A percentile compares a stretch with the other conserved stretches of the same genome.
Evolutionary conservation across 2,888 invertebrate genomes (phyloP).

Genomic region (Xylophagus ater): DNA sequence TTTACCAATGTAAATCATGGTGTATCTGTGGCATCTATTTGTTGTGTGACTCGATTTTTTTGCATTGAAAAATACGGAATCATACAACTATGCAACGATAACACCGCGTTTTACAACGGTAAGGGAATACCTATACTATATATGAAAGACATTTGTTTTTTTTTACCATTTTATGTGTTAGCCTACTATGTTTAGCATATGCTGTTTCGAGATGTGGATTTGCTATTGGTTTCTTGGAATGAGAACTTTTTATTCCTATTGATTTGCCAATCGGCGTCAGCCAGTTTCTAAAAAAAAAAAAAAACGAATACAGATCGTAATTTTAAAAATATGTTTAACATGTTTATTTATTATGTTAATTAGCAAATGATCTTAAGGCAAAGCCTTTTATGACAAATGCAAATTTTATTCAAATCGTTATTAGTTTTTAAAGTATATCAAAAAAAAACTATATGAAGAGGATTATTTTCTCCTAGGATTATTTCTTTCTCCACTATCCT

Average conservation of each 20-base stretch:
- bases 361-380: slow-evolving; percentile 3
- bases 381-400: not conserved
- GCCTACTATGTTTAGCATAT: slow-evolving; percentile 53
- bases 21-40: no score
- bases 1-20: no score
- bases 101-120: no score
- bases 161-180: slow-evolving; percentile 69
- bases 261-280: slow-evolving; percentile 71
- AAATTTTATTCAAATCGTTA: not conserved
- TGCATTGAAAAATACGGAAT: no score
- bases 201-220: slow-evolving; percentile 69
- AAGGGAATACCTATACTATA: no score
- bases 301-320: not conserved
- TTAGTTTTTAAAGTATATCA: slow-evolving; percentile 1
- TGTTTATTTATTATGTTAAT: slow-evolving; percentile 2
- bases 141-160: not conserved
- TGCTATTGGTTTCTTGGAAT: slow-evolving; percentile 60
- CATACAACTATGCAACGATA: no score
- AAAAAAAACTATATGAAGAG: not conserved
- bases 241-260: slow-evolving; percentile 68
- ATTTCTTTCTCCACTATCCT: no score
- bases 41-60: no score
- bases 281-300: slow-evolving; percentile 50
- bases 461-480: not conserved
- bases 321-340: not conserved